Conservation (phyloP, 2,113 vertebrate genomes). For the cattle (Bos taurus) region DNA sequence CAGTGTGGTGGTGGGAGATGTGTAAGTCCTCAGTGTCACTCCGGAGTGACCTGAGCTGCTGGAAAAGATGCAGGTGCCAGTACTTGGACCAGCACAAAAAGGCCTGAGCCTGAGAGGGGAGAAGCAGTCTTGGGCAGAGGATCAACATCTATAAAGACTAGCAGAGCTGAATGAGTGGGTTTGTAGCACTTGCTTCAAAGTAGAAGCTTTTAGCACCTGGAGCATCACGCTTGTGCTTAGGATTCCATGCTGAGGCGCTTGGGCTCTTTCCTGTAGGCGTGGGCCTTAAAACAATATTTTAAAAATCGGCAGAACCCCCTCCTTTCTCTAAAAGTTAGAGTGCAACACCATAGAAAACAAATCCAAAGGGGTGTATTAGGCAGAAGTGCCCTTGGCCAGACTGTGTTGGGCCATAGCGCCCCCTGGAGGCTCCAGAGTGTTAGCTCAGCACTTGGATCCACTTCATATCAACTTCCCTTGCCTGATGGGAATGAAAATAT, state of each 20-base stretch:
- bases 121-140: background rate
- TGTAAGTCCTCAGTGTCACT: background rate
- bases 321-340: background rate
- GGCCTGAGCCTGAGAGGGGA: background rate
- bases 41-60: background rate
- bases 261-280: background rate
- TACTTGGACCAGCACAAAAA: background rate
- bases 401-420: conserved; percentile 32
- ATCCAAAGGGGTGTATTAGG: background rate
- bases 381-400: background rate
- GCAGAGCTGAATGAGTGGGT: background rate
- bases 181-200: background rate
- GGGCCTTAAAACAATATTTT: background rate
- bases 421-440: conserved; percentile 40
- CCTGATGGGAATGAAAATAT: background rate
- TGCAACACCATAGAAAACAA: background rate
- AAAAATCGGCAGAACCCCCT: background rate
- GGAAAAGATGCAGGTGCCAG: background rate
- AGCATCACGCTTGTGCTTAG: background rate
- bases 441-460: background rate
- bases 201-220: background rate
- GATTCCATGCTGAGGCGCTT: background rate
- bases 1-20: background rate
- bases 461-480: background rate
- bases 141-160: background rate